Conservation (phyloP, 2,113 vertebrate genomes). For the Scomber scombrus region DNA sequence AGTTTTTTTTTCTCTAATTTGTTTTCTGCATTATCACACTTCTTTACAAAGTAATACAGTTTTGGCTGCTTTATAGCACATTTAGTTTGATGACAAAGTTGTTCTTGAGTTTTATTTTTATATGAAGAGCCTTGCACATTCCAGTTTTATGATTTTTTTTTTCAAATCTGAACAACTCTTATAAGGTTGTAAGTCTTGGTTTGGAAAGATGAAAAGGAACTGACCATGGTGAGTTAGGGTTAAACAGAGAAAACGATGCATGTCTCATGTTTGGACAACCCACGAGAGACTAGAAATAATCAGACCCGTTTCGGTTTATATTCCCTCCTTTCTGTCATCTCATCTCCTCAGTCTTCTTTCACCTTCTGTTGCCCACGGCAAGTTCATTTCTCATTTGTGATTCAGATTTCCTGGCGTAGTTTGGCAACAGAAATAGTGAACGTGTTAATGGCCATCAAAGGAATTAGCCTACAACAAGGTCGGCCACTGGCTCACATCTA, state of each 20-base stretch:
- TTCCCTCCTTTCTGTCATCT: slow-evolving; percentile 14
- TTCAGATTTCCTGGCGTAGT: slow-evolving; percentile 71
- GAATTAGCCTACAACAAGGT: slow-evolving; percentile 81
- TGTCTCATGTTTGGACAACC: not conserved
- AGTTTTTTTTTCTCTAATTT: not conserved
- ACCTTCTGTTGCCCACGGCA: slow-evolving; percentile 37
- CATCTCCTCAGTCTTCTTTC: slow-evolving; percentile 17
- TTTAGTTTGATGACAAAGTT: slow-evolving; percentile 5
- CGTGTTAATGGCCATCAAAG: slow-evolving; percentile 78
- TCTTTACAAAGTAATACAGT: not conserved
- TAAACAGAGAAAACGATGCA: not conserved
- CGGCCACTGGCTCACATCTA: slow-evolving; percentile 74
- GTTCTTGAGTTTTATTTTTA: slow-evolving; percentile 21
- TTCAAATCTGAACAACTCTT: slow-evolving; percentile 18
- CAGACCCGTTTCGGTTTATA: slow-evolving; percentile 13
- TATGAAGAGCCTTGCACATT: slow-evolving; percentile 11
- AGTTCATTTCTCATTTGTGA: slow-evolving; percentile 63
- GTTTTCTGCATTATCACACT: slow-evolving; percentile 1
- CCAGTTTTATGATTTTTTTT: slow-evolving; percentile 1
- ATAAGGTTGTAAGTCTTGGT: slow-evolving; percentile 31
- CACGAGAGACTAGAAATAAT: slow-evolving; percentile 40
- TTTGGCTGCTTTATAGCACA: not conserved
- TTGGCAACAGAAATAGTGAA: slow-evolving; percentile 75
- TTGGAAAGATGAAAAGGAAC: slow-evolving; percentile 13
- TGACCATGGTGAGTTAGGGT: slow-evolving; percentile 8